These are phyloP conservation scores for Troides aeacus DNA, from an alignment of 2,888 invertebrate genomes.

Conservation along the genomic window DNA sequence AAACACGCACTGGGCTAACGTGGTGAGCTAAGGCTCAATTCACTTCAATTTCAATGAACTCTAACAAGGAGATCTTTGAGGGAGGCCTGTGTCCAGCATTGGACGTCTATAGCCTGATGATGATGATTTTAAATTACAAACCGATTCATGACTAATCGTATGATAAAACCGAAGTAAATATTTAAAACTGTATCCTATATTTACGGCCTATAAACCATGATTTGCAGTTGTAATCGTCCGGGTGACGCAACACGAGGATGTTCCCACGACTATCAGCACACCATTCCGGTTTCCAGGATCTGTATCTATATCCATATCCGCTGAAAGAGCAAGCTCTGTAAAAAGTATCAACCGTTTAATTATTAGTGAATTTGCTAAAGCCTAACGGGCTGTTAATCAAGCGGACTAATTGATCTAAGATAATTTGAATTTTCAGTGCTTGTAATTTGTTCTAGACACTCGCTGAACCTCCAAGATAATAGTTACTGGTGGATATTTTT, in stretches of 20 bases:
- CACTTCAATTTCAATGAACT: no score
- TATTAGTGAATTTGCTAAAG: conserved; percentile 1
- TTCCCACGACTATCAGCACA: conserved; percentile 39
- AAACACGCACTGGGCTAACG: no score
- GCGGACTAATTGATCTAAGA: not conserved
- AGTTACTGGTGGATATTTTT: not conserved
- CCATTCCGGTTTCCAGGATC: conserved; percentile 35
- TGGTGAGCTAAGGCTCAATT: no score
- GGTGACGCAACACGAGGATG: conserved; percentile 33
- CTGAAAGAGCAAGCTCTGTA: conserved; percentile 1
- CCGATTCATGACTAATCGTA: not conserved
- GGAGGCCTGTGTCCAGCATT: no score
- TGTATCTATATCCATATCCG: conserved; percentile 32
- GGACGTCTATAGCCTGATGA: no score
- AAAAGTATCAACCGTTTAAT: conserved; percentile 5
- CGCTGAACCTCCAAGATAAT: no score
- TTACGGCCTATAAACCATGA: not conserved
- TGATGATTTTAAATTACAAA: no score
- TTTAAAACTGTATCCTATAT: not conserved
- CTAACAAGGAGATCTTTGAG: no score
- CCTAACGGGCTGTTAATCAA: not conserved
- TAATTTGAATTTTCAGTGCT: not conserved
- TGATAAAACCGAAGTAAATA: not conserved
- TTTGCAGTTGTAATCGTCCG: conserved; percentile 32
- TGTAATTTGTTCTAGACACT: no score